Evolutionary conservation across 2,888 invertebrate genomes (phyloP).

Genomic region (Sicus ferrugineus): DNA sequence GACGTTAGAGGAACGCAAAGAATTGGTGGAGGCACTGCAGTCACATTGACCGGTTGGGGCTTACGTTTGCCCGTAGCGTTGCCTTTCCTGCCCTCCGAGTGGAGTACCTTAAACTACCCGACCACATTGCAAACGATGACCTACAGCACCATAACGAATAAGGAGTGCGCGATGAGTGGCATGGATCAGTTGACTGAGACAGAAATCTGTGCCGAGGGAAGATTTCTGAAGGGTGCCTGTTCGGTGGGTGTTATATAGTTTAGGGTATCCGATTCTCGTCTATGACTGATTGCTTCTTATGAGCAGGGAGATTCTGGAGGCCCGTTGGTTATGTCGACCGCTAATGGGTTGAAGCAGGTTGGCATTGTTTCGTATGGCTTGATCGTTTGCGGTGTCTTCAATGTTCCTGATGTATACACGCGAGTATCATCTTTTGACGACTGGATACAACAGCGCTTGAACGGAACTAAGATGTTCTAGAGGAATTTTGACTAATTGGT

Average conservation of each 20-base stretch:
- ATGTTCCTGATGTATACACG: conserved; percentile 60
- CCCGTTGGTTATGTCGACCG: conserved; percentile 52
- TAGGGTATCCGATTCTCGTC: background rate
- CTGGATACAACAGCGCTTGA: conserved; percentile 51
- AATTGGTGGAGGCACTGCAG: conserved; percentile 50
- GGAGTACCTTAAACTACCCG: conserved; percentile 49
- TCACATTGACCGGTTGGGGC: conserved; percentile 62
- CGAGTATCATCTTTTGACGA: conserved; percentile 56
- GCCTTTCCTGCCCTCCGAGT: conserved; percentile 48
- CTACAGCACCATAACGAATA: conserved; percentile 57
- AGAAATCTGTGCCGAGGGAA: conserved; percentile 58
- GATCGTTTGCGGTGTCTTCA: conserved; percentile 52
- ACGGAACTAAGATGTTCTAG: background rate
- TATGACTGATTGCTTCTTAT: background rate
- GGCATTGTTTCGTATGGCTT: conserved; percentile 61
- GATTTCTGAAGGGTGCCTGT: conserved; percentile 53
- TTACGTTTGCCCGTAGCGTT: conserved; percentile 51
- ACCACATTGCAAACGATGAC: conserved; percentile 54
- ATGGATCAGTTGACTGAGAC: conserved; percentile 54
- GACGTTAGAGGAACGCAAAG: conserved; percentile 44
- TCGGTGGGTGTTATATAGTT: conserved; percentile 48
- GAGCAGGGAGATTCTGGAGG: conserved; percentile 63
- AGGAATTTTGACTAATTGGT: background rate
- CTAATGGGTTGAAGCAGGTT: conserved; percentile 49
- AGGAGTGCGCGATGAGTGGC: conserved; percentile 51